Percentiles rank a stretch among this genome's conserved stretches.
Conservation (phyloP, 2,888 invertebrate genomes). For the Noctua janthina region DNA sequence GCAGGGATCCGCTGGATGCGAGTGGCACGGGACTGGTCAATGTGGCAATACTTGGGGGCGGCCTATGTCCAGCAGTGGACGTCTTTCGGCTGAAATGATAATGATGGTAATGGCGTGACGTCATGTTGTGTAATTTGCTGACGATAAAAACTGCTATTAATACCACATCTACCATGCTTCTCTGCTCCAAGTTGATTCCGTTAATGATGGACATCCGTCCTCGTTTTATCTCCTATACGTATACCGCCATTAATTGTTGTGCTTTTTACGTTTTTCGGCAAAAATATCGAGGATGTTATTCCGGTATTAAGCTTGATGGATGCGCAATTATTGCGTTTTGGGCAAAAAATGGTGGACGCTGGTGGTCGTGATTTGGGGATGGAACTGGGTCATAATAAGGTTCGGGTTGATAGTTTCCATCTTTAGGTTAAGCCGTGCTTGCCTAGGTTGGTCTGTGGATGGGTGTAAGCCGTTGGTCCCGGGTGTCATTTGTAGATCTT, state of each 20-base stretch:
- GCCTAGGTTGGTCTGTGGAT: too few relatives aligned
- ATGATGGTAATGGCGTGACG: not conserved
- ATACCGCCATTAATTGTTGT: conserved; percentile 66
- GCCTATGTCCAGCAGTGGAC: too few relatives aligned
- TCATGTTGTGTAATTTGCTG: not conserved
- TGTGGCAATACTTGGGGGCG: too few relatives aligned
- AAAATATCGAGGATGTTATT: conserved; percentile 47
- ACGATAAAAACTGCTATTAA: not conserved
- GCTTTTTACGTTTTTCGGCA: conserved; percentile 54
- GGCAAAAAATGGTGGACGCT: conserved; percentile 12
- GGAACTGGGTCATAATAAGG: not conserved
- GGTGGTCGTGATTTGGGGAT: not conserved
- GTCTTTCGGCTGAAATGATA: too few relatives aligned
- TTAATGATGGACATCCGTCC: conserved; percentile 68
- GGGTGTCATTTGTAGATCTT: too few relatives aligned
- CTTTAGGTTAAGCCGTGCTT: too few relatives aligned
- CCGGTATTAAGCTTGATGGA: conserved; percentile 60
- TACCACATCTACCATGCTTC: conserved; percentile 28
- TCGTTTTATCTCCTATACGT: conserved; percentile 63
- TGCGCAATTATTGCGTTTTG: conserved; percentile 35
- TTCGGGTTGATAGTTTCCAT: not conserved
- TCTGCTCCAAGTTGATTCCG: conserved; percentile 37
- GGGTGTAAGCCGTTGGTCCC: too few relatives aligned
- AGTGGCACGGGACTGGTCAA: too few relatives aligned
- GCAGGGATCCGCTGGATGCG: too few relatives aligned